Evolutionary conservation across 2,888 invertebrate genomes (phyloP), one percentile per base, ranked within the genome.

Genomic region (Hybos culiciformis): DNA sequence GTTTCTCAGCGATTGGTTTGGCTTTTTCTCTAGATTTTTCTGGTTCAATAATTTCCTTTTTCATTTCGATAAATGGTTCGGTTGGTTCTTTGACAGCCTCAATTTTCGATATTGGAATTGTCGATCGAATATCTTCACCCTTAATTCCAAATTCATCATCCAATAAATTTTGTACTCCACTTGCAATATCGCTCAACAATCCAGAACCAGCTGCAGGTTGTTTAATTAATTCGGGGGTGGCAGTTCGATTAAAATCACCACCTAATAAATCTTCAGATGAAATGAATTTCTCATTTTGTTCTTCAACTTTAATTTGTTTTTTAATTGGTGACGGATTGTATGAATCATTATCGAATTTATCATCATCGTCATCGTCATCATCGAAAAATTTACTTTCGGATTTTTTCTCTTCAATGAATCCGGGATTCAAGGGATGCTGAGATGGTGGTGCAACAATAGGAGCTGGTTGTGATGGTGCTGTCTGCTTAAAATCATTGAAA

Each of bases 231-330:
- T 12, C 21, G 3, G 31, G 12, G 8, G 39, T 24, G n/a, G n/a
- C 12, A 12, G 12, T n/a, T n/a, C n/a, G n/a, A n/a, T 29, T 29
- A 41, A 63, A 63, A 42, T 66, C 63, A 4, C n/a, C n/a, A n/a
- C 60, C 58, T 11, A 64, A 44, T 12, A 66, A 52, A 56, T 66
- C 64, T 48, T 66, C 66, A 12, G 65, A 64, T 2, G 66, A 66
- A 41, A 64, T 66, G 41, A 66, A 66, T 46, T 66, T 63, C 33
- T 66, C 66, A 6, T 12, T 29, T n/a, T 29, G 8, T 12, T 29
- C 29, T n/a, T 29, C 29, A 32, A 5, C 31, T 8, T 39, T 40
- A 18, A 44, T 20, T 12, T 18, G 31, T 34, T 44, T 44, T n/a
- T 44, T 44, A 4, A 44, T 37, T 20, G 39, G 36, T 17, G 44